These are phyloP conservation scores for Tachysurus vachellii DNA, from an alignment of 2,113 vertebrate species.

Conservation along the genomic window DNA sequence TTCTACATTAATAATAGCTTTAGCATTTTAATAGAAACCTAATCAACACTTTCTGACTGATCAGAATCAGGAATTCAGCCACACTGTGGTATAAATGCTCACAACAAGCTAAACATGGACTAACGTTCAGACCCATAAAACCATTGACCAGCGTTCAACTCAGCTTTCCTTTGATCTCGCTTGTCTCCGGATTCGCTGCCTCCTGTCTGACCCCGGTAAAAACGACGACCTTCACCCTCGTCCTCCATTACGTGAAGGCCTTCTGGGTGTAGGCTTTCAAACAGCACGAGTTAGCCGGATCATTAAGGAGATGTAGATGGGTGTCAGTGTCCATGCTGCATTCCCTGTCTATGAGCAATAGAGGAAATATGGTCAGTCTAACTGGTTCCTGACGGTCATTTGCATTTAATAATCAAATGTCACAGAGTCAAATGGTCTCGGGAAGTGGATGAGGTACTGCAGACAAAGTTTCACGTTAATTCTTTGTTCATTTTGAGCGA, in stretches of 20 bases:
- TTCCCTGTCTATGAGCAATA: conserved; percentile 31
- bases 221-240: conserved; percentile 46
- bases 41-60: neutral
- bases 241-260: conserved; percentile 46
- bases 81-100: neutral
- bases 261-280: conserved; percentile 51
- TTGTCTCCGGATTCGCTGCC: conserved; percentile 48
- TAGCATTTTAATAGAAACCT: neutral
- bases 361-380: conserved; percentile 45
- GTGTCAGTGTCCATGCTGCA: conserved; percentile 43
- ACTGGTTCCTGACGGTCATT: conserved; percentile 53
- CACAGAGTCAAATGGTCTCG: conserved; percentile 40
- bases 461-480: conserved; percentile 20
- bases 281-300: conserved; percentile 37
- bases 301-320: conserved; percentile 47
- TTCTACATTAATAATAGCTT: neutral
- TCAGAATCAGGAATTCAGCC: neutral
- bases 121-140: conserved; percentile 8
- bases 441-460: conserved; percentile 6
- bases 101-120: conserved; percentile 4
- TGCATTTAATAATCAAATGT: conserved; percentile 56
- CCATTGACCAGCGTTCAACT: conserved; percentile 23
- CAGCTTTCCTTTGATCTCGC: conserved; percentile 46
- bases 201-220: conserved; percentile 52
- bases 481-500: conserved; percentile 14